Conservation (phyloP, 2,888 invertebrate genomes). For the Drosophila limbata region DNA sequence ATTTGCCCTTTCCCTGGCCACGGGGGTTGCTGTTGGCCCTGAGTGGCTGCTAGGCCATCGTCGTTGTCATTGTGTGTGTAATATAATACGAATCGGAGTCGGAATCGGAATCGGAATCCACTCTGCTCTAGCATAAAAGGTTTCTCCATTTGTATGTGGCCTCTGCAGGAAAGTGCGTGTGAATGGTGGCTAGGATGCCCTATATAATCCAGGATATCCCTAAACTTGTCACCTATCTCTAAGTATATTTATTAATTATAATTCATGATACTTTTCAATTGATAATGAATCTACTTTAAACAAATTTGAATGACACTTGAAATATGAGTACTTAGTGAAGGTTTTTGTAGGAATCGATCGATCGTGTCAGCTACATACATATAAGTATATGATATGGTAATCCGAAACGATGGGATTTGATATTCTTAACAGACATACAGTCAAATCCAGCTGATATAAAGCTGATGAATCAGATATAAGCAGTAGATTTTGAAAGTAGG, state of each 20-base stretch:
- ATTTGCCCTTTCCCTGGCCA: not conserved
- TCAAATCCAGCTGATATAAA: not conserved
- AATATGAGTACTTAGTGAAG: not conserved
- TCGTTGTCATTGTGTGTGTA: constrained; percentile 55
- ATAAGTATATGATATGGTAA: not conserved
- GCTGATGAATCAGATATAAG: not conserved
- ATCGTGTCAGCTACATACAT: not conserved
- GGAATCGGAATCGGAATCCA: constrained; percentile 3
- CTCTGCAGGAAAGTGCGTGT: constrained; percentile 7
- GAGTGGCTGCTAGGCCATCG: constrained; percentile 45
- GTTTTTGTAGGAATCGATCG: not conserved
- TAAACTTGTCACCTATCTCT: not conserved
- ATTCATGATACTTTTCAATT: not conserved
- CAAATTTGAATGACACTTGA: no score
- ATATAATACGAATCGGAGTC: constrained; percentile 33
- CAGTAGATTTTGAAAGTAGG: no score
- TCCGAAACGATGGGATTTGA: no score
- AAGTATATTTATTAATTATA: not conserved
- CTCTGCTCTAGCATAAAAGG: constrained; percentile 26
- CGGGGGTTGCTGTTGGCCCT: constrained; percentile 35
- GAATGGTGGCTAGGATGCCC: constrained; percentile 13
- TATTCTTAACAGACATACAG: not conserved
- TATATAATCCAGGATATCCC: not conserved
- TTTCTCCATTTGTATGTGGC: constrained; percentile 2
- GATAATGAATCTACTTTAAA: not conserved